These are phyloP conservation scores for Rhagophthalmus giganteus DNA, from an alignment of 2,888 invertebrate genomes.

Conservation along the genomic window DNA sequence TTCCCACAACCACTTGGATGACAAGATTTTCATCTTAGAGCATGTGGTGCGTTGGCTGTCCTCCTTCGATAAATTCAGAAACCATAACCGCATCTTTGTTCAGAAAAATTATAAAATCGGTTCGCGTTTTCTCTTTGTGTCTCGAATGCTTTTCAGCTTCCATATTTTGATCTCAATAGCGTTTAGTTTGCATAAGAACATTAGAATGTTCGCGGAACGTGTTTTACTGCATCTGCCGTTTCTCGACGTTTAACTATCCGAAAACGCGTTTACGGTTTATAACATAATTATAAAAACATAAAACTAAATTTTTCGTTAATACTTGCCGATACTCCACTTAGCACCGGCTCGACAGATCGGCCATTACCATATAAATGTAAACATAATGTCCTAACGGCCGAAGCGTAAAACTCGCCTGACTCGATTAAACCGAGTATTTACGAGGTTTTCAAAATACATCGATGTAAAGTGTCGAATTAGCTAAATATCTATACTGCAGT, in stretches of 20 bases:
- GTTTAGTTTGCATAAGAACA: constrained; percentile 29
- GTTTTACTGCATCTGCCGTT: constrained; percentile 8
- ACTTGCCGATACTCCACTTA: constrained; percentile 18
- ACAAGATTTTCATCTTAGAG: constrained; percentile 54
- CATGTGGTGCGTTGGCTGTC: constrained; percentile 39
- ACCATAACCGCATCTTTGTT: constrained; percentile 26
- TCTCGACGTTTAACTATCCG: too few species aligned
- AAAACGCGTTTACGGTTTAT: too few species aligned
- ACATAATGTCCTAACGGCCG: constrained; percentile 24
- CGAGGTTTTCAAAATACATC: constrained; percentile 3
- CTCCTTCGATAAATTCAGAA: constrained; percentile 22
- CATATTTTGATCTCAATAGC: constrained; percentile 31
- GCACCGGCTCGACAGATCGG: constrained; percentile 16
- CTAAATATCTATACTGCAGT: constrained; percentile 7
- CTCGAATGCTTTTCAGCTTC: constrained; percentile 28
- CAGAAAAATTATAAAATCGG: constrained; percentile 30
- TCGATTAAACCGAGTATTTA: constrained; percentile 18
- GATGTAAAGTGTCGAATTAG: constrained; percentile 13
- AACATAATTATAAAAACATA: constrained; percentile 21
- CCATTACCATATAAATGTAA: constrained; percentile 36
- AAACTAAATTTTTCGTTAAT: constrained; percentile 12
- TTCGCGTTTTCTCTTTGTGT: constrained; percentile 30
- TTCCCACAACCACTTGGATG: constrained; percentile 52
- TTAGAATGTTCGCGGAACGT: constrained; percentile 17
- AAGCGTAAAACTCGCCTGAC: constrained; percentile 19